phyloP scores from a whole-genome alignment of 2,888 invertebrate species.

The Tiliacea citrago region DNA sequence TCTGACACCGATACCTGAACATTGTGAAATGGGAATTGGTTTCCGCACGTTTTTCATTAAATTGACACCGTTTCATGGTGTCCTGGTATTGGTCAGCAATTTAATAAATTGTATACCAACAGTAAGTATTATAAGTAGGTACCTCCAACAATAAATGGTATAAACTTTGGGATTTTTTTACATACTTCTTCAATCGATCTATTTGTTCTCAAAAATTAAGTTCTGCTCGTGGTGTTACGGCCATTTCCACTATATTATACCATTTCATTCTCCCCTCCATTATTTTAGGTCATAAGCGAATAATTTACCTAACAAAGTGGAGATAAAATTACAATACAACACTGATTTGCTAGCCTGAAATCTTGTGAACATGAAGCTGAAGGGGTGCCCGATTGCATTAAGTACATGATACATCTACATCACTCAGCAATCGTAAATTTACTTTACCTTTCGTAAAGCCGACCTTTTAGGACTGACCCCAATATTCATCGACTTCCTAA shows the following conservation, averaged over 20 bases:
- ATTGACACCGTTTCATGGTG: slow-evolving; percentile 17
- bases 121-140: neutral
- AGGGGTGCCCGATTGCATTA: slow-evolving; percentile 45
- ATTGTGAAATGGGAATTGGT: slow-evolving; percentile 53
- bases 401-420: slow-evolving; percentile 22
- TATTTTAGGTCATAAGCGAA: neutral
- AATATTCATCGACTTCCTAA: slow-evolving; percentile 21
- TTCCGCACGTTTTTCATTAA: slow-evolving; percentile 58
- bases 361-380: slow-evolving; percentile 25
- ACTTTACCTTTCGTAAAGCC: slow-evolving; percentile 26
- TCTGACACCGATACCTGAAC: slow-evolving; percentile 60
- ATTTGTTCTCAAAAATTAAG: neutral
- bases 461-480: slow-evolving; percentile 33
- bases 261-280: neutral
- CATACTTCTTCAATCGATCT: neutral
- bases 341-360: slow-evolving; percentile 9
- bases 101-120: neutral
- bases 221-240: neutral
- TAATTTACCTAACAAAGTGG: slow-evolving; percentile 9
- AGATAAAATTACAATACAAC: slow-evolving; percentile 31
- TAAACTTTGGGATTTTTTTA: neutral
- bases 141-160: neutral
- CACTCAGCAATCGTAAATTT: slow-evolving; percentile 14
- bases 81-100: slow-evolving; percentile 27
- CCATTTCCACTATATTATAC: neutral